Conservation (phyloP, 2,797 vertebrate species). For the Erpetoichthys calabaricus region DNA sequence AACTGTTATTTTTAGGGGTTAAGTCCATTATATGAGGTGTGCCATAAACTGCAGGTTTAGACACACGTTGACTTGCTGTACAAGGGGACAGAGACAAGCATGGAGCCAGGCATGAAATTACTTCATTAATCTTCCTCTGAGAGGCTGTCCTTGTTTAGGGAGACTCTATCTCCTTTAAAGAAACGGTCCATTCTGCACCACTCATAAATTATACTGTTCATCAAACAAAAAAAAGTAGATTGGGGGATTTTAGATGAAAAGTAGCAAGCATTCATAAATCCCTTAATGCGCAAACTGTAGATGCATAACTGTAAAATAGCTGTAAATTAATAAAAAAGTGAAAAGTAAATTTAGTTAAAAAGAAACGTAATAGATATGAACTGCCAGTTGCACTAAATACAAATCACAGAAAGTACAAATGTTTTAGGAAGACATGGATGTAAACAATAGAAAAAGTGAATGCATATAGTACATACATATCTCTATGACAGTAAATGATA, state of each 20-base stretch:
- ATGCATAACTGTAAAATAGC: no score
- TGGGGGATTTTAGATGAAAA: slow-evolving; percentile 15
- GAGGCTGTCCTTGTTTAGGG: slow-evolving; percentile 51
- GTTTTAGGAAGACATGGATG: no score
- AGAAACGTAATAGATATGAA: slow-evolving; percentile 25
- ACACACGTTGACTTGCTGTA: slow-evolving; percentile 45
- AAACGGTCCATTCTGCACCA: slow-evolving; percentile 40
- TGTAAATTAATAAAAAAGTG: slow-evolving; percentile 12
- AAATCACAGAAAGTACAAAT: no score
- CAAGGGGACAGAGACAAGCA: slow-evolving; percentile 37
- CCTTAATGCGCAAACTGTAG: no score
- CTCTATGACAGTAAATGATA: no score
- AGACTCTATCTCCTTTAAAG: slow-evolving; percentile 53
- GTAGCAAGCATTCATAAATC: background rate
- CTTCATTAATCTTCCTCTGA: slow-evolving; percentile 68
- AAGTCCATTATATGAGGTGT: slow-evolving; percentile 44
- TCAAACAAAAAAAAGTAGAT: slow-evolving; percentile 33
- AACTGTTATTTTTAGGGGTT: slow-evolving; percentile 49
- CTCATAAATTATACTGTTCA: slow-evolving; percentile 44
- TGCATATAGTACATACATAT: no score
- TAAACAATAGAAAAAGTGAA: no score
- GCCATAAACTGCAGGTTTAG: slow-evolving; percentile 54
- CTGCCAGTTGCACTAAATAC: no score
- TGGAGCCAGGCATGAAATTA: slow-evolving; percentile 68
- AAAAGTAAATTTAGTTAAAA: slow-evolving; percentile 20